Evolutionary conservation across 2,888 invertebrate species (phyloP), one percentile per base, ranked within the genome.

Genomic region (Melanostoma scalare): DNA sequence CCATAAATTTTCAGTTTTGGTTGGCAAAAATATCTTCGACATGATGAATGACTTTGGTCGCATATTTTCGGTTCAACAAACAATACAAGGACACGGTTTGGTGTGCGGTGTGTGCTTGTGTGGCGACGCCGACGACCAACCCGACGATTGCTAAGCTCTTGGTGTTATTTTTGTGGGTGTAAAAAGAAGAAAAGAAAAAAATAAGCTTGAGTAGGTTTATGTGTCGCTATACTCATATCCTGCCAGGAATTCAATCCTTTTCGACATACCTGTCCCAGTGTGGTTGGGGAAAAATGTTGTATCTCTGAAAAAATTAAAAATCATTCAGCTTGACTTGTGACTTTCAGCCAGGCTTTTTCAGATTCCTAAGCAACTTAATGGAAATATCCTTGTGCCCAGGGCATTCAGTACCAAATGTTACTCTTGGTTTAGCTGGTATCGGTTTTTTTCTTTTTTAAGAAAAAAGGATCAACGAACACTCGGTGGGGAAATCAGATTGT

Each of bases 21-120:
- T 65, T 78, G 79, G 84, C 75, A 75, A 79, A 79, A 84, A 79
- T 84, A 84, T 84, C 79, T 84, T 84, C 74, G 84, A 84, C 84
- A 84, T 84, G 84, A 84, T 84, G 84, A 79, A 84, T 84, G 84
- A 75, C 84, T 84, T 78, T 73, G 82, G 82, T 82, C 79, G 75
- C 79, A 75, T 84, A 84, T 74, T 84, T 79, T 84, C 71, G 84
- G 74, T 75, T 79, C 79, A 71, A 69, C 71, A 71, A 74, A 75
- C 74, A 63, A 48, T 50, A 42, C 33, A 6, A 58, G 58, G 44
- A 60, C n/a, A 42, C 31, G 36, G 46, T 48, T 48, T 33, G 8
- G 31, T 20, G 36, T 38, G 50, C 33, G 42, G 73, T 31, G 40
- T 46, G 73, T 36, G 46, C 50, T 30, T 31, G 9, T 46, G 76